Conservation (phyloP, 2,113 vertebrate genomes). For the Pachyramphus minor region DNA sequence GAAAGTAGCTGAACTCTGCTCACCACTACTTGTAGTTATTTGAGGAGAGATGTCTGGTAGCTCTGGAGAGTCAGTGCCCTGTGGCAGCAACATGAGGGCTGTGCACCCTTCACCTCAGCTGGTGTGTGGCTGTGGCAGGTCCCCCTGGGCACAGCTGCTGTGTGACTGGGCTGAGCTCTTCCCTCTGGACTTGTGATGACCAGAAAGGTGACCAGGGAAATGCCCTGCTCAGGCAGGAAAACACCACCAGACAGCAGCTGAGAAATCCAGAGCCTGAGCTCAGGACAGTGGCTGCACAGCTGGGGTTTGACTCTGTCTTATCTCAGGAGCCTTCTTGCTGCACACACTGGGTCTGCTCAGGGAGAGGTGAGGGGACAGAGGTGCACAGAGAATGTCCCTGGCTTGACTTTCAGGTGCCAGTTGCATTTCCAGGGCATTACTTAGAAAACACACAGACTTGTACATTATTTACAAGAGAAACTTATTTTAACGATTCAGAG, state of each 20-base stretch:
- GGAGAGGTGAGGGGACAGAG: not conserved
- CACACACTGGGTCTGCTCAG: not conserved
- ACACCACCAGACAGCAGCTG: not conserved
- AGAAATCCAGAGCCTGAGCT: accelerated
- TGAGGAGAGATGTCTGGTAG: not conserved
- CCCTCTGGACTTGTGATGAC: accelerated
- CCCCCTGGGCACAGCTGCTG: not conserved
- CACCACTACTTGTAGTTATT: not conserved
- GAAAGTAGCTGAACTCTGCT: not conserved
- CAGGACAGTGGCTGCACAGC: not conserved
- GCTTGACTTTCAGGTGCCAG: not conserved
- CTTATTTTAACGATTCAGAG: not conserved
- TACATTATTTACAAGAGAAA: not conserved
- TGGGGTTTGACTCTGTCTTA: not conserved
- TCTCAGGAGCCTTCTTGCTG: not conserved
- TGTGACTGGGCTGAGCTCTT: not conserved
- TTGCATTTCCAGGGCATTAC: not conserved
- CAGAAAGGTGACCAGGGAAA: not conserved
- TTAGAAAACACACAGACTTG: not conserved
- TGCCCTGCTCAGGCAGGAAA: not conserved
- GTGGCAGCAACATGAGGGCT: not conserved
- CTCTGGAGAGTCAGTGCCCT: not conserved
- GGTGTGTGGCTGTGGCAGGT: not conserved
- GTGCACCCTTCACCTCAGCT: not conserved
- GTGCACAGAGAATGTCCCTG: not conserved